A percentile compares a stretch with the other conserved stretches of the same genome.
Conservation (phyloP, 2,888 invertebrate species). For the Temnothorax rugatulus region DNA sequence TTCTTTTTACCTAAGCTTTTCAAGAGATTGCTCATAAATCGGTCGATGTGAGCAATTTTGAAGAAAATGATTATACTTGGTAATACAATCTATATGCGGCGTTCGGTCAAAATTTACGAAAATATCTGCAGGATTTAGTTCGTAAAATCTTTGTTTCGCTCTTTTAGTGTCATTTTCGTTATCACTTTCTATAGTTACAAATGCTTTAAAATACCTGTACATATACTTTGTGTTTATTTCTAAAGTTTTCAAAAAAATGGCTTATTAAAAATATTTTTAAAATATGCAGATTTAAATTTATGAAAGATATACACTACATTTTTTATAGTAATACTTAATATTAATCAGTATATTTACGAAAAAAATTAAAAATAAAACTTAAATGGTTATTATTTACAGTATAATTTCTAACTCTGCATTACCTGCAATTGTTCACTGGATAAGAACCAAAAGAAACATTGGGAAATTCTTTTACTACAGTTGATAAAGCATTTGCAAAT, state of each 20-base stretch:
- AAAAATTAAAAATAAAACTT: background rate
- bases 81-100: constrained; percentile 66
- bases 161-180: constrained; percentile 80
- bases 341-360: background rate
- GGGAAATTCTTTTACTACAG: constrained; percentile 86
- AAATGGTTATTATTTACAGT: background rate
- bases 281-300: background rate
- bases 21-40: constrained; percentile 61
- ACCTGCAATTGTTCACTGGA: constrained; percentile 86
- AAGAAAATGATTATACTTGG: constrained; percentile 70
- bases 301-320: background rate
- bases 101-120: constrained; percentile 76
- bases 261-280: background rate
- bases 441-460: constrained; percentile 87
- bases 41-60: constrained; percentile 39
- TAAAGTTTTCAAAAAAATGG: constrained; percentile 6
- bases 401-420: constrained; percentile 53
- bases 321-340: constrained; percentile 15
- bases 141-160: constrained; percentile 85
- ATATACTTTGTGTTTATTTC: constrained; percentile 1
- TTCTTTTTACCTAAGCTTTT: constrained; percentile 68
- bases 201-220: constrained; percentile 86
- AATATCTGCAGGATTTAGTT: constrained; percentile 77
- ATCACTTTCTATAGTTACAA: constrained; percentile 87
- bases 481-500: constrained; percentile 85